Evolutionary conservation across 2,888 invertebrate genomes (phyloP).

Genomic region (Branchinecta sandiegonensis): DNA sequence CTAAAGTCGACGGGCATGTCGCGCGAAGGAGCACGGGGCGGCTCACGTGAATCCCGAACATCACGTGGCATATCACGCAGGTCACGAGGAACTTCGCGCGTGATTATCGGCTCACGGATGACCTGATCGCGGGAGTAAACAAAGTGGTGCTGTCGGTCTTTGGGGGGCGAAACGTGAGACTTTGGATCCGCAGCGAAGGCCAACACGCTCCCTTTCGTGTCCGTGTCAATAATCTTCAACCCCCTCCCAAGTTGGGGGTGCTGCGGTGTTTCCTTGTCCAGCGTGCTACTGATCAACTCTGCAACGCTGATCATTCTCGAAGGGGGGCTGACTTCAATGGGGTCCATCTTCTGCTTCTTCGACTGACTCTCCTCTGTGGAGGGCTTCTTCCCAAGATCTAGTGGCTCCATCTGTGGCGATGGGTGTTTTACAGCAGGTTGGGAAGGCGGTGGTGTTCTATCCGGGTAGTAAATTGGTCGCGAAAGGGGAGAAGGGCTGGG

Average conservation of each 20-base stretch:
- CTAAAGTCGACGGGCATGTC: neutral
- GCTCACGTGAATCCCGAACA: neutral
- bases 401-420: conserved; percentile 51
- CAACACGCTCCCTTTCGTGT: conserved; percentile 10
- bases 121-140: neutral
- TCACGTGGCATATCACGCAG: neutral
- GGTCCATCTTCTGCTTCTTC: conserved; percentile 12
- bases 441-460: neutral
- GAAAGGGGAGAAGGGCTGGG: conserved; percentile 40
- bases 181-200: neutral
- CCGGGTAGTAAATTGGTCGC: conserved; percentile 32
- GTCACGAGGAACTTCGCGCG: neutral
- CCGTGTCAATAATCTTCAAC: neutral
- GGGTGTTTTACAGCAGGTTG: neutral
- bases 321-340: neutral
- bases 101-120: neutral
- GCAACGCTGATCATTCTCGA: neutral
- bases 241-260: conserved; percentile 5
- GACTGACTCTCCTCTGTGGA: conserved; percentile 34
- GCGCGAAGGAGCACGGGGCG: neutral
- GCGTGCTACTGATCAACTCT: neutral
- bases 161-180: conserved; percentile 2
- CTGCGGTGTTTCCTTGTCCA: conserved; percentile 3
- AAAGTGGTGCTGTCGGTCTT: neutral
- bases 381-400: conserved; percentile 48